These are phyloP conservation scores for Halocynthia roretzi DNA, from an alignment of 23 tunicate genomes.

Conservation along the genomic window DNA sequence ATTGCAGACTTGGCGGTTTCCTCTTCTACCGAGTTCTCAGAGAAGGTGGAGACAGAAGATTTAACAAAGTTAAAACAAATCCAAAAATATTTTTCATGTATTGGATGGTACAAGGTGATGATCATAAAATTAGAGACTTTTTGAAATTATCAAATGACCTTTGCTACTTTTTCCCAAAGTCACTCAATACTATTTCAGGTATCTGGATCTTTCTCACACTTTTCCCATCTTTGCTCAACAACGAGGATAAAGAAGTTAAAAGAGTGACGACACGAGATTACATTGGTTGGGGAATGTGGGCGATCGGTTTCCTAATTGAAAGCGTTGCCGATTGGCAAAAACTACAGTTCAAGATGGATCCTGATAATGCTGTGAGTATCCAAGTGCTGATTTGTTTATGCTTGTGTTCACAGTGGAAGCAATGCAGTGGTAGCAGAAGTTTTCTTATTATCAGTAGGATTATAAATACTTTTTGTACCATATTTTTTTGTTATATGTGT, in stretches of 20 bases:
- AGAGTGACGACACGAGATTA: conserved; percentile 43
- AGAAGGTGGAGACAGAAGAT: conserved; percentile 65
- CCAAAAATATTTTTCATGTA: conserved; percentile 47
- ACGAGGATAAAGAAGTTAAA: conserved; percentile 13
- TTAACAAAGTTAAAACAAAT: conserved; percentile 58
- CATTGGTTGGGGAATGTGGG: conserved; percentile 67
- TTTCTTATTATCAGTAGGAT: too few relatives aligned
- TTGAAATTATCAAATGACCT: background rate
- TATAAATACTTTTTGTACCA: too few relatives aligned
- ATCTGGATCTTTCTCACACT: conserved; percentile 69
- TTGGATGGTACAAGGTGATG: conserved; percentile 76
- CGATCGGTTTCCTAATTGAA: conserved; percentile 70
- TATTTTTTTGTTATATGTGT: too few relatives aligned
- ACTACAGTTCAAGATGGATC: conserved; percentile 42
- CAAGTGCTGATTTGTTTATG: background rate
- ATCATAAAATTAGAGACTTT: background rate
- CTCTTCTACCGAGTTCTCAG: conserved; percentile 46
- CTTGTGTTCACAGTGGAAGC: too few relatives aligned
- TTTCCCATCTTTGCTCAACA: conserved; percentile 53
- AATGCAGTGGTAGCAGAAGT: too few relatives aligned
- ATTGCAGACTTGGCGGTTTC: conserved; percentile 48
- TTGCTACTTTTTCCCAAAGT: background rate
- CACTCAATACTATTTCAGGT: conserved; percentile 14
- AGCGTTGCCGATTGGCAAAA: conserved; percentile 84
- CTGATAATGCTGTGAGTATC: conserved; percentile 59